A percentile compares a stretch with the other conserved stretches of the same genome.
These are phyloP conservation scores for Oreochromis spilurus DNA, from an alignment of 2,113 vertebrate genomes.

Conservation along the genomic window DNA sequence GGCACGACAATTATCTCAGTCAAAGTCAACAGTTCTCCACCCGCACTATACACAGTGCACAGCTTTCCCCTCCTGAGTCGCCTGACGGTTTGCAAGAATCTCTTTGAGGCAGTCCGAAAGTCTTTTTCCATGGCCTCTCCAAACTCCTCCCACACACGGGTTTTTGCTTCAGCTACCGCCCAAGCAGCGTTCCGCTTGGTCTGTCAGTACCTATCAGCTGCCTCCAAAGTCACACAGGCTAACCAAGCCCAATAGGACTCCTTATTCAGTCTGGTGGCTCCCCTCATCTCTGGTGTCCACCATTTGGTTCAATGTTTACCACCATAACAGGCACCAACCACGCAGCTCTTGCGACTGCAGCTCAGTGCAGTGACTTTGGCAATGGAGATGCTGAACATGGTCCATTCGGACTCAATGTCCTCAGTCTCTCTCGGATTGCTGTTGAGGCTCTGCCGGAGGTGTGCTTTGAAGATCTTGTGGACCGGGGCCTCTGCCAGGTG, in stretches of 20 bases:
- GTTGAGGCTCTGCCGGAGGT: not conserved
- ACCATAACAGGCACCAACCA: not conserved
- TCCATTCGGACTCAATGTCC: not conserved
- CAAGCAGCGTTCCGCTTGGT: not conserved
- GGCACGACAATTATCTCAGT: not conserved
- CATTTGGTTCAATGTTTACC: not conserved
- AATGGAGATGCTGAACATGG: not conserved
- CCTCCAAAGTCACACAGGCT: not conserved
- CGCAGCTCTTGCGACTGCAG: not conserved
- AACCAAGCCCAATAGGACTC: not conserved
- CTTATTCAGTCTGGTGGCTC: not conserved
- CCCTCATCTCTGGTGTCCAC: not conserved
- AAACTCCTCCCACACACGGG: not conserved
- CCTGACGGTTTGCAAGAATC: not conserved
- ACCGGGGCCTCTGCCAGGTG: not conserved
- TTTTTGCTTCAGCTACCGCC: not conserved
- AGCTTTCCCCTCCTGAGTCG: not conserved
- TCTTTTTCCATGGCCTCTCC: not conserved
- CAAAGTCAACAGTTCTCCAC: rapidly evolving
- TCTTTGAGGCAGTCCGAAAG: not conserved
- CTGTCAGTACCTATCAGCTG: not conserved
- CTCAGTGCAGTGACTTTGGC: rapidly evolving
- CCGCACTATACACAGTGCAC: not conserved
- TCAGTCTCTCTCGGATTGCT: not conserved
- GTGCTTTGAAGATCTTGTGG: not conserved